phyloP scores from a whole-genome alignment of 2,797 vertebrate species.

The Myotis pilosus region DNA sequence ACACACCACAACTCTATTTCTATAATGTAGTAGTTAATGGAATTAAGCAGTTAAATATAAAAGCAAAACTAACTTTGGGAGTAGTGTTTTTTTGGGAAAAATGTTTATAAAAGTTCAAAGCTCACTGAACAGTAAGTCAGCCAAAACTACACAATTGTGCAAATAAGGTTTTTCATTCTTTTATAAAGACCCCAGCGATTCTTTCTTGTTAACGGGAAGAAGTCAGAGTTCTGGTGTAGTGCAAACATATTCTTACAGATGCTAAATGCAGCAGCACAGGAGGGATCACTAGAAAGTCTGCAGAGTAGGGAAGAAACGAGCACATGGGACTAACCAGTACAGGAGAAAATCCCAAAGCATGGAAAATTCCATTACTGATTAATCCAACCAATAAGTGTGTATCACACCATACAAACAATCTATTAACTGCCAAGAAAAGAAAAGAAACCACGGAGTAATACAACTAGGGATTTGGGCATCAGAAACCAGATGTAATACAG shows the following conservation, averaged over 20 bases:
- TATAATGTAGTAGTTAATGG: background rate
- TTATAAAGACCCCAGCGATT: slow-evolving; percentile 40
- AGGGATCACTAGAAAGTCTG: background rate
- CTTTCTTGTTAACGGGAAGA: background rate
- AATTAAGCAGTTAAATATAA: background rate
- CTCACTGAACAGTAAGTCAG: slow-evolving; percentile 29
- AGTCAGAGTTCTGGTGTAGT: slow-evolving; percentile 45
- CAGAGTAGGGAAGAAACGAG: slow-evolving; percentile 37
- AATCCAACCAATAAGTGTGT: background rate
- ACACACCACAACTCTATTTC: background rate
- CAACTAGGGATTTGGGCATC: background rate
- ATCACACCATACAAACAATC: background rate
- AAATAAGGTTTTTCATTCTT: slow-evolving; percentile 59
- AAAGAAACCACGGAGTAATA: background rate
- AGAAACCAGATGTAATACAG: background rate
- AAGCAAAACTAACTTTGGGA: background rate
- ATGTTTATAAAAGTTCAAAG: slow-evolving; percentile 29
- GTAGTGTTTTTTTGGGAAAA: slow-evolving; percentile 40
- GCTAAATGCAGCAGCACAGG: background rate
- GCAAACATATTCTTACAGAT: slow-evolving; percentile 32
- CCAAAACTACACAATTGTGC: slow-evolving; percentile 26
- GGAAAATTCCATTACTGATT: background rate
- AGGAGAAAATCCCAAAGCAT: background rate
- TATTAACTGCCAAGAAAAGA: background rate
- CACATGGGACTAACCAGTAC: background rate